Evolutionary conservation across 2,888 invertebrate species (phyloP), one percentile per base, ranked within the genome.

Genomic region (Pocota personata): DNA sequence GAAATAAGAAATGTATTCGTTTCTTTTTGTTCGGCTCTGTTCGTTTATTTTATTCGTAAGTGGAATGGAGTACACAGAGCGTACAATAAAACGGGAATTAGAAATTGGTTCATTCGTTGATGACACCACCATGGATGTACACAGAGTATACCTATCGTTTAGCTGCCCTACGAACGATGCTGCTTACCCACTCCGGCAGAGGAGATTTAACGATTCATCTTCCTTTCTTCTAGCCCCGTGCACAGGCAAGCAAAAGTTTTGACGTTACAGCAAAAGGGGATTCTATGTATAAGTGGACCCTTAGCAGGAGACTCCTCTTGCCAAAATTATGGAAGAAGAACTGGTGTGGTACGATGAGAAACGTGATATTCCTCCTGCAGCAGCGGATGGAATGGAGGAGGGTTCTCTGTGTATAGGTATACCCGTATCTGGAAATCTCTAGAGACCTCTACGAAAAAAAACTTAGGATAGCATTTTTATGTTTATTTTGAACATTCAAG

Each of bases 91-190:
- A 78, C 83, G 83, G 75, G 79, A 79, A 84, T 79, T 79, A 79
- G 83, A 84, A 84, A 79, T 84, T 84, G 83, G 83, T 84, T 84
- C 83, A 79, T 84, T 84, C 83, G 83, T 64, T 83, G 73, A 69
- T 79, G 83, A 79, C 73, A 79, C 73, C 57, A 69, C 67, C 73
- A 55, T 46, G 62, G 71, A 48, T 64, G 35, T 19, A 21, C 12
- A 5, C 10, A 52, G 37, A 67, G 48, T 57, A 48, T 62, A n/a
- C n/a, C n/a, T n/a, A 62, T 69, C 60, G 71, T 35, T 60, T 52
- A 60, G 21, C 19, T 19, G 50, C 75, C 52, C 40, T 55, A 43
- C 21, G 35, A 46, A 35, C 46, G 52, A 55, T 75, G 52, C 73
- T 69, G 43, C 64, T 62, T 69, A 35, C 62, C 77, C 46, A 16